A percentile compares a stretch with the other conserved stretches of the same genome.
These are phyloP conservation scores for Leptinotarsa lineolata DNA, from an alignment of 1,140 invertebrate genomes.

Conservation along the genomic window DNA sequence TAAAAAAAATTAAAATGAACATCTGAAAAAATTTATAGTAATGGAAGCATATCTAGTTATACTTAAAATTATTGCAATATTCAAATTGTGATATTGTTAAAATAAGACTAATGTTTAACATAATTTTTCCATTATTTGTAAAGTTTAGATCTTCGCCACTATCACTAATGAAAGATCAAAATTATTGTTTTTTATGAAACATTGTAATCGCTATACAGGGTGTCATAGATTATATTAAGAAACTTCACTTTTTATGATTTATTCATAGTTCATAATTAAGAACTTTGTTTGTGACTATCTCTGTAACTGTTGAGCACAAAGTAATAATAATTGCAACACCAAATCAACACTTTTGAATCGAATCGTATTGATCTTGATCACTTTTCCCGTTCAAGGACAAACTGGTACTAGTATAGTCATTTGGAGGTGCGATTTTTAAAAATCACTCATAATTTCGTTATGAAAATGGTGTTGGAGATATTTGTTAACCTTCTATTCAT, in stretches of 20 bases:
- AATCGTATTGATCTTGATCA: no score
- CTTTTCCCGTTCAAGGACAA: no score
- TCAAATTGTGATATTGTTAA: conserved; percentile 57
- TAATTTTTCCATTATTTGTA: conserved; percentile 50
- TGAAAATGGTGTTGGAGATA: no score
- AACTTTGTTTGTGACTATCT: neutral
- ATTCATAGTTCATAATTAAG: neutral
- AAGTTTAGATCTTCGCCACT: conserved; percentile 52
- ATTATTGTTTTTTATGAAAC: conserved; percentile 20
- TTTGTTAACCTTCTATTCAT: no score
- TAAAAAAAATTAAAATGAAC: conserved; percentile 3
- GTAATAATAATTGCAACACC: conserved; percentile 37
- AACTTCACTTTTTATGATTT: neutral
- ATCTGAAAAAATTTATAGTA: conserved; percentile 15
- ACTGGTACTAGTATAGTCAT: no score
- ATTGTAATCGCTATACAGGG: conserved; percentile 13
- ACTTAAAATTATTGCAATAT: conserved; percentile 56
- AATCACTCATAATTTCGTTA: no score
- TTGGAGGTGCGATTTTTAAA: no score
- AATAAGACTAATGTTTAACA: conserved; percentile 55
- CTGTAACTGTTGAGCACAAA: conserved; percentile 24
- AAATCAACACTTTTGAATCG: neutral
- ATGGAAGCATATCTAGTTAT: conserved; percentile 54
- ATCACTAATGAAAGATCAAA: conserved; percentile 29
- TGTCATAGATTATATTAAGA: conserved; percentile 15